Evolutionary conservation across 2,888 invertebrate species (phyloP).

Genomic region (Drosophila neoperkinsi): DNA sequence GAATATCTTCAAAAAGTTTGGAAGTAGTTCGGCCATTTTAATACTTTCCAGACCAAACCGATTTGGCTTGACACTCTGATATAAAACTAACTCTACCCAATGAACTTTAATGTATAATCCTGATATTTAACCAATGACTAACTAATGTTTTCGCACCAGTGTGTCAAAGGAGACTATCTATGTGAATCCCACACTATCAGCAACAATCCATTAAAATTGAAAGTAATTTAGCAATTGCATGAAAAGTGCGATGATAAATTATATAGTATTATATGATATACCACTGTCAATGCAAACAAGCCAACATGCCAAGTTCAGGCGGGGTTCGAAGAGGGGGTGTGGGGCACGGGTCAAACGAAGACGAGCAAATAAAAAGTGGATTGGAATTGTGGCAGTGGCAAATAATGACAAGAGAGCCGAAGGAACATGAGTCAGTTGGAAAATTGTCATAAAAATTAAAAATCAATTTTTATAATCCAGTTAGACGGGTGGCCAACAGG

Average conservation of each 20-base stretch:
- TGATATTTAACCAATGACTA: not conserved
- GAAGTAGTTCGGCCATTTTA: not conserved
- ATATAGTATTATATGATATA: slow-evolving; percentile 38
- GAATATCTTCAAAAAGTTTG: too few relatives aligned
- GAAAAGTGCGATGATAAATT: slow-evolving; percentile 29
- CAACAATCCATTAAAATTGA: slow-evolving; percentile 47
- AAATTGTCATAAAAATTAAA: slow-evolving; percentile 82
- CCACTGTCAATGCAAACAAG: slow-evolving; percentile 61
- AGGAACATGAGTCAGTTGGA: slow-evolving; percentile 70
- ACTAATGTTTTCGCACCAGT: not conserved
- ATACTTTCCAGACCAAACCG: too few relatives aligned
- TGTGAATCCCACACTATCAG: slow-evolving; percentile 19
- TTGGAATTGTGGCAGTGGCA: slow-evolving; percentile 30
- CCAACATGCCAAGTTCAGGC: slow-evolving; percentile 57
- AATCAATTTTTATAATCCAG: slow-evolving; percentile 85
- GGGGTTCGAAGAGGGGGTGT: not conserved
- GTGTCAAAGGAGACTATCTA: not conserved
- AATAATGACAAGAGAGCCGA: slow-evolving; percentile 12
- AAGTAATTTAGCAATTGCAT: slow-evolving; percentile 27
- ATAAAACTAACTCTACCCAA: not conserved
- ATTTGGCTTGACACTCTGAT: not conserved
- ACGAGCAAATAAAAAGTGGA: slow-evolving; percentile 54
- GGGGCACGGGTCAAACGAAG: slow-evolving; percentile 28
- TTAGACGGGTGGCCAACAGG: slow-evolving; percentile 65
- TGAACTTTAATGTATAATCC: not conserved